Percentiles rank a stretch among this genome's conserved stretches.
phyloP scores from a whole-genome alignment of 2,797 vertebrate species.

The Delichon dasypus region DNA sequence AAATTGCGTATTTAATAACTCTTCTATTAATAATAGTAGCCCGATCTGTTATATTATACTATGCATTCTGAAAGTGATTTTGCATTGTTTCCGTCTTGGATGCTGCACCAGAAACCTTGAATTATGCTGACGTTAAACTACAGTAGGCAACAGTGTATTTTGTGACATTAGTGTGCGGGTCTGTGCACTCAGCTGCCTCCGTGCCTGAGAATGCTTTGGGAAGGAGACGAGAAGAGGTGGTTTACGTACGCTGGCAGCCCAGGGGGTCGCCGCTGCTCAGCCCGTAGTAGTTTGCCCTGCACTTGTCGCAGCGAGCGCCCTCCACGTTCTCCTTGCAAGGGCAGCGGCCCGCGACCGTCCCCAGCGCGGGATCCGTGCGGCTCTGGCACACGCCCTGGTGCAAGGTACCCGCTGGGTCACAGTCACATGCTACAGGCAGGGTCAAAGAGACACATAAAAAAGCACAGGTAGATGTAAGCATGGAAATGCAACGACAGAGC shows the following conservation, averaged over 20 bases:
- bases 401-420: conserved; percentile 77
- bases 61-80: not conserved
- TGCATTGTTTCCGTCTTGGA: not conserved
- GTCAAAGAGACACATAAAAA: not conserved
- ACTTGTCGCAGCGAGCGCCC: conserved; percentile 83
- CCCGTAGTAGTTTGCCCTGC: conserved; percentile 79
- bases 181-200: not conserved
- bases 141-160: not conserved
- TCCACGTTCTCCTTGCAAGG: conserved; percentile 85
- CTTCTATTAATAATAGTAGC: not conserved
- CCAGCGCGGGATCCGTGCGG: conserved; percentile 48
- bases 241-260: conserved; percentile 82
- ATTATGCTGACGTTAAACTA: not conserved
- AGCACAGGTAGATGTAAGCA: not conserved
- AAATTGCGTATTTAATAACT: not conserved
- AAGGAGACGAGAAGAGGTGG: not conserved
- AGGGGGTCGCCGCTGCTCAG: conserved; percentile 71
- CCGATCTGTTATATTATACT: not conserved
- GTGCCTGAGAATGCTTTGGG: not conserved
- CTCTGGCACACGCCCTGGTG: conserved; percentile 76
- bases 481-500: not conserved
- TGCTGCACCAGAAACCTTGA: not conserved
- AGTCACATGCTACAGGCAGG: conserved; percentile 80
- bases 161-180: not conserved
- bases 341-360: conserved; percentile 73